These are phyloP conservation scores for Apolygus lucorum DNA, from an alignment of 1,140 invertebrate genomes.

Conservation along the genomic window DNA sequence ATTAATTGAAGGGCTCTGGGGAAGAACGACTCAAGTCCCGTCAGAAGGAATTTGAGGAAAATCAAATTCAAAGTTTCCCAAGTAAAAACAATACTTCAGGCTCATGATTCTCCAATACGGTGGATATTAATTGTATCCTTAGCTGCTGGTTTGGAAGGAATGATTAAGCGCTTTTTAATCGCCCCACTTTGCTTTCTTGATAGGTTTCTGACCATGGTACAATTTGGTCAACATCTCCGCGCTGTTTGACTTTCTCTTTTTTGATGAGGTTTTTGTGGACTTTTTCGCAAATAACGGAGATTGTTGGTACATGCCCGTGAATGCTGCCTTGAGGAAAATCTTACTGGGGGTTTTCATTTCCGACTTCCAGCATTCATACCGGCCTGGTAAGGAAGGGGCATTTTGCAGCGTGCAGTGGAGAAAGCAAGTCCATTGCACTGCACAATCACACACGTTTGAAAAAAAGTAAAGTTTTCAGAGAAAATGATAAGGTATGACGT, in stretches of 20 bases:
- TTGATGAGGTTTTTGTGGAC: neutral
- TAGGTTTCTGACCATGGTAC: neutral
- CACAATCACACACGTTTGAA: too few species aligned
- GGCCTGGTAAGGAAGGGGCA: neutral
- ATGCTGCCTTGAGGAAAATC: neutral
- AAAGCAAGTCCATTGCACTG: neutral
- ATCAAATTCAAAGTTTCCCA: neutral
- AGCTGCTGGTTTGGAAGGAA: neutral
- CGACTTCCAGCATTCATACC: neutral
- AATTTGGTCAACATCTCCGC: neutral
- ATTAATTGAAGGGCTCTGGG: too few species aligned
- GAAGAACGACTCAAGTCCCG: neutral
- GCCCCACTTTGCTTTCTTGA: neutral
- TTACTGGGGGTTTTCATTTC: neutral
- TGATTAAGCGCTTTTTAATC: neutral
- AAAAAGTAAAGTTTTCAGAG: too few species aligned
- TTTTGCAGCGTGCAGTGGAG: neutral
- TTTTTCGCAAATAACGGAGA: neutral
- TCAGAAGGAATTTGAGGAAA: neutral
- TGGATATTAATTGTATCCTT: too few species aligned
- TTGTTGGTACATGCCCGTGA: neutral
- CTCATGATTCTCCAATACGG: neutral
- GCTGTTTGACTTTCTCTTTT: neutral
- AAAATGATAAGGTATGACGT: too few species aligned
- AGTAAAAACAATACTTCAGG: neutral